phyloP scores from a whole-genome alignment of 37 sponge, comb jelly and placozoan species.

The Crambe crambe region DNA sequence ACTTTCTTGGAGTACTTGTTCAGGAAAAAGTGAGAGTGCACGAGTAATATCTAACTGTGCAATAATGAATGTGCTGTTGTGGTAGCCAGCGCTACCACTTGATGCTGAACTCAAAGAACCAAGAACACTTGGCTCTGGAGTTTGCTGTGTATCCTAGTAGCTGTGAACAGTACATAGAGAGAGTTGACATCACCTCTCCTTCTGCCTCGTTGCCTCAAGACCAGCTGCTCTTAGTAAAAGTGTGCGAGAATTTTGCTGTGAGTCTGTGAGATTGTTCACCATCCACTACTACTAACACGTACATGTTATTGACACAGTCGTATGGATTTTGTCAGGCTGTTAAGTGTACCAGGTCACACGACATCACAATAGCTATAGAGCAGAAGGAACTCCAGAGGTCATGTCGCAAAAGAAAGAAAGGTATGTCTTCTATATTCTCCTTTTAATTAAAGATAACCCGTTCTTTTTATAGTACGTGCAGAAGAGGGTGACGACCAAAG shows the following conservation, averaged over 20 bases:
- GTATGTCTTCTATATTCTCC: neutral
- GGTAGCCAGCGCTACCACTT: constrained; percentile 32
- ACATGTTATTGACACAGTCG: neutral
- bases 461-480: neutral
- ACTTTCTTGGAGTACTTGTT: constrained; percentile 88
- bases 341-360: constrained; percentile 13
- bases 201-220: constrained; percentile 13
- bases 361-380: constrained; percentile 16
- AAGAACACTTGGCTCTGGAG: constrained; percentile 13
- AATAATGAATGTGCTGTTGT: neutral
- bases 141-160: neutral
- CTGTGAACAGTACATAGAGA: neutral
- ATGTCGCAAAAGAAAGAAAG: neutral
- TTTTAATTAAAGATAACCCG: neutral
- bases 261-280: neutral
- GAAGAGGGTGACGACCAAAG: no score
- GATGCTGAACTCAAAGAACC: neutral
- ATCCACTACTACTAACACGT: neutral
- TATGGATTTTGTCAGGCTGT: constrained; percentile 19
- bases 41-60: no score
- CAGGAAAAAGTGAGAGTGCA: constrained; percentile 63
- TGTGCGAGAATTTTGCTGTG: constrained; percentile 58
- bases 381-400: constrained; percentile 26
- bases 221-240: neutral
- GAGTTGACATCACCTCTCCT: constrained; percentile 8